phyloP scores from a whole-genome alignment of 2,797 vertebrate species.

The Octomys mimax region DNA sequence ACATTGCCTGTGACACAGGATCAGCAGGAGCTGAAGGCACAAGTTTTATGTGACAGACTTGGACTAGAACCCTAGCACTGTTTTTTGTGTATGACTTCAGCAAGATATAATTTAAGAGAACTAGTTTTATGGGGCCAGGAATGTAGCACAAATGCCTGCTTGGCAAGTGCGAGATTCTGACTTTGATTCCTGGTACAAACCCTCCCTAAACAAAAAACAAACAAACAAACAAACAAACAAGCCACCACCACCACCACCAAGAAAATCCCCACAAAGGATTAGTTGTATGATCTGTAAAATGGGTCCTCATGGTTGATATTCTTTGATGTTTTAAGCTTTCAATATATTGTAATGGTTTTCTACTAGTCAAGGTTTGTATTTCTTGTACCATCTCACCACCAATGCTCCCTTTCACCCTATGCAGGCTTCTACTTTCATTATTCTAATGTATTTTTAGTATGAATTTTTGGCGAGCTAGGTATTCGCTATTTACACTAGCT shows the following conservation, averaged over 20 bases:
- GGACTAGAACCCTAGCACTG: neutral
- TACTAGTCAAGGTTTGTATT: neutral
- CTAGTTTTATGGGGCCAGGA: neutral
- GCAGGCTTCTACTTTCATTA: neutral
- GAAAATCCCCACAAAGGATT: neutral
- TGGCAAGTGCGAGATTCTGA: too few relatives aligned
- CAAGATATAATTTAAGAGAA: neutral
- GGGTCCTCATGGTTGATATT: neutral
- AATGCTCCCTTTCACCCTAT: neutral
- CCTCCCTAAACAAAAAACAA: too few relatives aligned
- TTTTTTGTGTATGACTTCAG: neutral
- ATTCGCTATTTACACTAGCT: neutral
- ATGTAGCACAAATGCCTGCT: too few relatives aligned
- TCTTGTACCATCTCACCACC: neutral
- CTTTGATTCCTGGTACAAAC: too few relatives aligned
- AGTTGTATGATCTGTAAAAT: neutral
- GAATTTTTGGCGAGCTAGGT: neutral
- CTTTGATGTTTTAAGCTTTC: slow-evolving; percentile 41
- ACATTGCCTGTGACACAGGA: neutral
- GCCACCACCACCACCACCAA: too few relatives aligned
- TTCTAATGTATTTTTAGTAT: neutral
- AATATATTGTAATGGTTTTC: neutral
- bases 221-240: too few relatives aligned
- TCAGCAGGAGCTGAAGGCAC: neutral
- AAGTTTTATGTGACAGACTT: neutral